phyloP scores from a whole-genome alignment of 2,888 invertebrate genomes.

The Altica lythri region DNA sequence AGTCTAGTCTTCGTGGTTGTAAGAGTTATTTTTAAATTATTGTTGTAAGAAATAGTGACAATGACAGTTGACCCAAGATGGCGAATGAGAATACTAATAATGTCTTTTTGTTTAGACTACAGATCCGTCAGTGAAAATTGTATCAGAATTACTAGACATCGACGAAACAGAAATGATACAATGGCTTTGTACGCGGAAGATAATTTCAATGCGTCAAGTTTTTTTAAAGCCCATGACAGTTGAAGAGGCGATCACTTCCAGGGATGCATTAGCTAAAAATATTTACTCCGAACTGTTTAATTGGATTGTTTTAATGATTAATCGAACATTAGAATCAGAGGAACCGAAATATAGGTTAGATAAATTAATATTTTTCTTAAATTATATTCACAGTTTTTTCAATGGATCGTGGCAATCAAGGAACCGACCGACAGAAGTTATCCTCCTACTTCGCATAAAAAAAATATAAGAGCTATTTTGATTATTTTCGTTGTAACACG shows the following conservation, averaged over 20 bases:
- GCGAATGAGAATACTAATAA: too few relatives aligned
- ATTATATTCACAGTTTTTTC: too few relatives aligned
- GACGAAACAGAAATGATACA: conserved; percentile 75
- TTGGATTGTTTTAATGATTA: conserved; percentile 90
- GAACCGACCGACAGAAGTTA: too few relatives aligned
- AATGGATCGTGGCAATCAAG: too few relatives aligned
- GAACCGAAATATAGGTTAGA: too few relatives aligned
- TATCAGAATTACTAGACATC: conserved; percentile 77
- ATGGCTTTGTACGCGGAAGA: conserved; percentile 90
- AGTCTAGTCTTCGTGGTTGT: too few relatives aligned
- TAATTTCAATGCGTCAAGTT: conserved; percentile 87
- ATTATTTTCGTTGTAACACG: too few relatives aligned
- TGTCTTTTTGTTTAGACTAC: conserved; percentile 57
- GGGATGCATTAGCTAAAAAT: conserved; percentile 96
- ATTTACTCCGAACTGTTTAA: conserved; percentile 92
- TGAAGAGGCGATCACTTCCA: conserved; percentile 74
- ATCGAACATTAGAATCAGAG: conserved; percentile 71
- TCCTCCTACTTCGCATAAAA: too few relatives aligned
- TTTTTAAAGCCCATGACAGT: conserved; percentile 86
- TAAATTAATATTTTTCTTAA: too few relatives aligned
- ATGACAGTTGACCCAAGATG: background rate
- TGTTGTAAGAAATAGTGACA: background rate
- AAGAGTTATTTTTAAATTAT: background rate
- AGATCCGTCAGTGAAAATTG: conserved; percentile 70
- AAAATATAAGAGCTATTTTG: too few relatives aligned